Base-by-base conservation (phyloP, 2,888 invertebrate genomes). In the Tanytarsus gracilentus region DNA sequence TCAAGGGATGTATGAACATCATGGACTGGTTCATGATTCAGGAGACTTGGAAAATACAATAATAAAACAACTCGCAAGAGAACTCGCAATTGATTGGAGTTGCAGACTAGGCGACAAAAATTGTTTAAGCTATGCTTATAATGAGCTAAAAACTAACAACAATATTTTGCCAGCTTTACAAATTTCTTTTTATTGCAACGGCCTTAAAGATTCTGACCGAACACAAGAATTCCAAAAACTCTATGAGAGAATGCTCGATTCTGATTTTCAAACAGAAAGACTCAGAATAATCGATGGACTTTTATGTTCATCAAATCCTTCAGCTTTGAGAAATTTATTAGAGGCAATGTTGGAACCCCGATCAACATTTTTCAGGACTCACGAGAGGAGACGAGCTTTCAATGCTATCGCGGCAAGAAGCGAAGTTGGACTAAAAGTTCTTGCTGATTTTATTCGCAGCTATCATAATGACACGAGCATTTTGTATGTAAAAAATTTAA, bases 371-470 rank as follows among this genome's bases (percentile, higher is more conserved):
- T 55, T 40, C 14, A 18, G 40, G 27, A 7, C 39, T 4, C 55
- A 55, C 18, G 55, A 55, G 14, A 23, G 55, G 8, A 23, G 25
- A 1, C n/a, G 55, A 55, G 40, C 40, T 40, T 39, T 39, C 27
- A 55, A 25, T 18, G 4, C 16, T 2, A 11, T 39, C 8, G 6
- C 40, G 1, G 6, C 14, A 4, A 39, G 26, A 55, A 55, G 55
- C 14, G 25, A 39, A 6, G 26, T 55, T 40, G 55, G 55, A 26
- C 3, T 55, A 5, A 14, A 16, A n/a, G 40, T 36, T 11, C 11
- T 16, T 1, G 9, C 40, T 26, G 80, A 81, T 50, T 78, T 76
- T 65, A 67, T 82, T 1, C 77, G 78, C 2, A 76, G 79, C 0
- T 55, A 16, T 23, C 26, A 14, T 23, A 27, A 55, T 40, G 55